These are phyloP conservation scores for Cephus sareptanus DNA, from an alignment of 2,888 invertebrate genomes.

Conservation along the genomic window DNA sequence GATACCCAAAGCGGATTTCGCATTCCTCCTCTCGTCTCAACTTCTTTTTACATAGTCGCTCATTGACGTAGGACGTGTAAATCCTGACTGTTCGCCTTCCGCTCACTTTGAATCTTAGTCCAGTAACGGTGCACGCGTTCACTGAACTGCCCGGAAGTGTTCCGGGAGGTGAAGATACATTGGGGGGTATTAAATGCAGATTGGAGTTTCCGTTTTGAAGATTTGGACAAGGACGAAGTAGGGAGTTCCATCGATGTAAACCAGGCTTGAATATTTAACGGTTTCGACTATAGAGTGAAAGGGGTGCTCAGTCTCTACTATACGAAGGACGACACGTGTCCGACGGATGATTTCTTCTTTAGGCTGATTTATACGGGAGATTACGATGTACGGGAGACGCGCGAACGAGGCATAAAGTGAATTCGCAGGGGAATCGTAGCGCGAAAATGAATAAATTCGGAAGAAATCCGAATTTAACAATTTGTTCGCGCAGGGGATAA, in stretches of 20 bases:
- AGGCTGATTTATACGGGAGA: neutral
- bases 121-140: neutral
- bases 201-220: neutral
- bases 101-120: neutral
- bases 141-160: neutral
- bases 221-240: neutral
- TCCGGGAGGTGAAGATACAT: neutral
- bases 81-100: neutral
- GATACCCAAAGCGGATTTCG: neutral
- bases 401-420: slow-evolving; percentile 14
- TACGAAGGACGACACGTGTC: neutral
- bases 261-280: neutral
- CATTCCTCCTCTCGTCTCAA: slow-evolving; percentile 8
- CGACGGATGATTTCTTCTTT: neutral
- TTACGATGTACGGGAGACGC: neutral
- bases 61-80: neutral
- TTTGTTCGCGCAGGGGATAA: slow-evolving; percentile 57
- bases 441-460: slow-evolving; percentile 42
- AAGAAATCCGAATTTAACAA: slow-evolving; percentile 56
- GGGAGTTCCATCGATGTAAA: neutral
- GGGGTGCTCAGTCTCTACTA: neutral
- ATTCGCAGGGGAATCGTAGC: slow-evolving; percentile 10
- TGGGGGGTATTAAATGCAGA: neutral
- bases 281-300: neutral
- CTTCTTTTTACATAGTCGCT: slow-evolving; percentile 39